These are phyloP conservation scores for Myxocyprinus asiaticus DNA, from an alignment of 2,113 vertebrate genomes.

Conservation along the genomic window DNA sequence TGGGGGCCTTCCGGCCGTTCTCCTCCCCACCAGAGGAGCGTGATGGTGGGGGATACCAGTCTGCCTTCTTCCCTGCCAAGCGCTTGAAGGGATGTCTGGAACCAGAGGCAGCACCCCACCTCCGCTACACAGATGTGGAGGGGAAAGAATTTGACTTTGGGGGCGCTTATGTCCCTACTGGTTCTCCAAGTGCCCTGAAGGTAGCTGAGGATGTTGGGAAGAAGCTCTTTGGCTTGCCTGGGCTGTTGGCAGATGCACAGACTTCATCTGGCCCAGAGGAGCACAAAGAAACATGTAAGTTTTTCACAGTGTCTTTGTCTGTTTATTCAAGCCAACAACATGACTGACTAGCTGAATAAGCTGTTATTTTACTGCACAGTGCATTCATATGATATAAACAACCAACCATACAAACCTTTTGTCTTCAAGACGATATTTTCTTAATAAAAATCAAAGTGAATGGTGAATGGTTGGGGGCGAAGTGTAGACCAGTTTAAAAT, in stretches of 20 bases:
- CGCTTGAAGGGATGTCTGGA: slow-evolving; percentile 92
- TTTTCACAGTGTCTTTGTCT: slow-evolving; percentile 34
- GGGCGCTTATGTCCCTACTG: slow-evolving; percentile 76
- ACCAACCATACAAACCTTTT: neutral
- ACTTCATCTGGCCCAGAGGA: slow-evolving; percentile 92
- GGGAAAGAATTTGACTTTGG: slow-evolving; percentile 96
- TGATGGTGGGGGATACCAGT: slow-evolving; percentile 87
- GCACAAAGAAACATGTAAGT: slow-evolving; percentile 94
- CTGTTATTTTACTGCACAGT: neutral
- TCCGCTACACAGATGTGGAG: slow-evolving; percentile 90
- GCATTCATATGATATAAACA: neutral
- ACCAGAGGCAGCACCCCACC: slow-evolving; percentile 79
- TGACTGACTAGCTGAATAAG: neutral
- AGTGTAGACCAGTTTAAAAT: too few relatives aligned
- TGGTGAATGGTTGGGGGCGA: too few relatives aligned
- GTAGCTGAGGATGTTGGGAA: slow-evolving; percentile 87
- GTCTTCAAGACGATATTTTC: neutral
- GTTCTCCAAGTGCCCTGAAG: slow-evolving; percentile 85
- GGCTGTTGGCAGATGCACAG: slow-evolving; percentile 92
- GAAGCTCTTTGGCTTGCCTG: slow-evolving; percentile 96
- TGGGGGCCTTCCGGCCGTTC: slow-evolving; percentile 95
- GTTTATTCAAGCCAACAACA: neutral
- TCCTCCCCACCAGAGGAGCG: slow-evolving; percentile 89
- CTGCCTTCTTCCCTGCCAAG: slow-evolving; percentile 94
- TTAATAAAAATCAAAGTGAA: neutral